These are phyloP conservation scores for Trematomus bernacchii DNA, from an alignment of 2,797 vertebrate species.

Conservation along the genomic window DNA sequence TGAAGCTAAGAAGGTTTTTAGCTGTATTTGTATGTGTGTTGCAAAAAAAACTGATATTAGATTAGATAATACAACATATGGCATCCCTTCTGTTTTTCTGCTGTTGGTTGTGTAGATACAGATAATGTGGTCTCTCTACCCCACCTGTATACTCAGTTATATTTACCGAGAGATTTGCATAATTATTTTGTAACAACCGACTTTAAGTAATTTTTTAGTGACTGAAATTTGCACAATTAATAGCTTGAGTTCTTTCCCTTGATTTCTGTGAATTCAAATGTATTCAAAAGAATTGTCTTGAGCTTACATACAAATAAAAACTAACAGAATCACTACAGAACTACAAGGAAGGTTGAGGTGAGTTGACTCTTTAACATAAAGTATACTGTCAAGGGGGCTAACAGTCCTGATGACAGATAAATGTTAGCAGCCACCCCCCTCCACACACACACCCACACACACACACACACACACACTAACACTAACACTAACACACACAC, in stretches of 20 bases:
- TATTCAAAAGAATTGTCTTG: too few species aligned
- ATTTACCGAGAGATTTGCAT: too few species aligned
- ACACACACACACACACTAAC: slow-evolving; percentile 14
- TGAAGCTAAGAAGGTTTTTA: too few species aligned
- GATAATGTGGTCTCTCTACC: too few species aligned
- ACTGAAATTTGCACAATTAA: background rate
- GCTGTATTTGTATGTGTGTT: too few species aligned
- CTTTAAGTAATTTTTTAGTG: background rate
- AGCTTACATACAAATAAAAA: background rate
- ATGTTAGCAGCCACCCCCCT: slow-evolving; percentile 7
- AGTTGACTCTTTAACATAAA: slow-evolving; percentile 11
- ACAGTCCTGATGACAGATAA: slow-evolving; percentile 28
- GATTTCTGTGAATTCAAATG: background rate
- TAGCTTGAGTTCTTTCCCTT: background rate
- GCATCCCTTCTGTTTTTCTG: too few species aligned
- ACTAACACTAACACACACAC: background rate
- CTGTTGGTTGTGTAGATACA: too few species aligned
- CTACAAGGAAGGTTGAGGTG: background rate
- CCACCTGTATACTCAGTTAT: too few species aligned
- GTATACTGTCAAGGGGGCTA: background rate
- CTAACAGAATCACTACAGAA: background rate
- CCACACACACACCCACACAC: slow-evolving; percentile 7
- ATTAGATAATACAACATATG: too few species aligned
- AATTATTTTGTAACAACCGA: too few species aligned
- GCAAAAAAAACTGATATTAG: too few species aligned